A percentile compares a stretch with the other conserved stretches of the same genome.
These are phyloP conservation scores for Trachelus troglodyta DNA, from an alignment of 2,888 invertebrate genomes.

Conservation along the genomic window DNA sequence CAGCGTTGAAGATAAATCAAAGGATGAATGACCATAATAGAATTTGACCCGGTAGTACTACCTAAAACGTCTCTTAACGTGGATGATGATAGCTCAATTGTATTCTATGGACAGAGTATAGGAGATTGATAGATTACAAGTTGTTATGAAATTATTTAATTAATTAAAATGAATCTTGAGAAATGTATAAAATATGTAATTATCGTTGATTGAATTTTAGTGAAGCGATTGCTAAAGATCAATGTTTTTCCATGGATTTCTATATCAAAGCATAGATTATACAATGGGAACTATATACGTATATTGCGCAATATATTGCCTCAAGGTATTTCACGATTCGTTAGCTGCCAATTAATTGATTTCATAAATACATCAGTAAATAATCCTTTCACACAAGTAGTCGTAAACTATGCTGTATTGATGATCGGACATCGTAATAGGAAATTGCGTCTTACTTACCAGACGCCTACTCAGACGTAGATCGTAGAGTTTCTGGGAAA, in stretches of 20 bases:
- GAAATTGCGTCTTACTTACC: constrained; percentile 32
- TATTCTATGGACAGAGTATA: neutral
- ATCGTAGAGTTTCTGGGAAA: constrained; percentile 34
- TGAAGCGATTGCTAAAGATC: neutral
- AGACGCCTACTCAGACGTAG: constrained; percentile 25
- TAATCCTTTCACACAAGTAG: neutral
- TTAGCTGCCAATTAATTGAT: neutral
- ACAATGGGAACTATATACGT: neutral
- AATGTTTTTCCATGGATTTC: neutral
- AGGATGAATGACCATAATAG: neutral
- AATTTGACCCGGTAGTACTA: neutral
- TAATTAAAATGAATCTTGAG: neutral
- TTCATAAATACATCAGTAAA: neutral
- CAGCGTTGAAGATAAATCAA: neutral
- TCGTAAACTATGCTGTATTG: neutral
- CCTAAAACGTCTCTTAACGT: neutral
- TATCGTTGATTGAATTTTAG: neutral
- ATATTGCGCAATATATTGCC: neutral
- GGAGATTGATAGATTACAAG: neutral
- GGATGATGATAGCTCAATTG: neutral
- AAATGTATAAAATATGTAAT: neutral
- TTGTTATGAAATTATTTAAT: neutral
- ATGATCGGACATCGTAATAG: neutral
- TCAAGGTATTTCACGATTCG: neutral
- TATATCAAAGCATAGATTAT: neutral